These are phyloP conservation scores for Clivina fossor DNA, from an alignment of 2,888 invertebrate species.

Conservation along the genomic window DNA sequence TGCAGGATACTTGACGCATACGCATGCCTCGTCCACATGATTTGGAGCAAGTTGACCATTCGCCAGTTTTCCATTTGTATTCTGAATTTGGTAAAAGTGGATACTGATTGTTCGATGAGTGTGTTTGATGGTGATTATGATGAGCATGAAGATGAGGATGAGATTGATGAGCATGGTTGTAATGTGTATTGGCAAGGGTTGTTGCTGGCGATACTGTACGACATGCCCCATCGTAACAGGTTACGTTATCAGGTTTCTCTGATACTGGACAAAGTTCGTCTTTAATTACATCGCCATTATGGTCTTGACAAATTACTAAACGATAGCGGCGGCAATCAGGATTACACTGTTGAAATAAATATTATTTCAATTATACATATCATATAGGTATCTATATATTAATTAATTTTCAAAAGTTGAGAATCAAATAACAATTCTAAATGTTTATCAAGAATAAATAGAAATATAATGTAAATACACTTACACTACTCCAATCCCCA, in stretches of 20 bases:
- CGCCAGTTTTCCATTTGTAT: constrained; percentile 50
- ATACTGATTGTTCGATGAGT: not conserved
- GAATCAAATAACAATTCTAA: constrained; percentile 1
- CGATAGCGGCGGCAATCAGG: constrained; percentile 65
- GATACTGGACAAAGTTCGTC: constrained; percentile 42
- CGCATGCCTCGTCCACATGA: constrained; percentile 67
- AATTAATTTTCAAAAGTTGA: not conserved
- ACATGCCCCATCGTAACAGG: too few relatives aligned
- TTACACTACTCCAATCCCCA: constrained; percentile 62
- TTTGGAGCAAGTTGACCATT: constrained; percentile 64
- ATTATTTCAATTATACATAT: too few relatives aligned
- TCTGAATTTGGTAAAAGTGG: too few relatives aligned
- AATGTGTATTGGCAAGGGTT: too few relatives aligned
- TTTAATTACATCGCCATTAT: constrained; percentile 49
- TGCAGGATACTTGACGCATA: constrained; percentile 60
- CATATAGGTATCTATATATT: too few relatives aligned
- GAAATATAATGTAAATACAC: constrained; percentile 10
- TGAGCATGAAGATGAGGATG: too few relatives aligned
- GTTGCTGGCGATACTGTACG: too few relatives aligned
- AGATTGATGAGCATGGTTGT: too few relatives aligned
- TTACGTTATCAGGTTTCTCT: constrained; percentile 32
- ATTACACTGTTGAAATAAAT: constrained; percentile 54
- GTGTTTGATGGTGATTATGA: not conserved
- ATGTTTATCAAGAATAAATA: not conserved
- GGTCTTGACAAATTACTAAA: constrained; percentile 60